Evolutionary conservation across 2,797 vertebrate genomes (phyloP), one percentile per base, ranked within the genome.

Genomic region (Sebastiscus albofasciatus): DNA sequence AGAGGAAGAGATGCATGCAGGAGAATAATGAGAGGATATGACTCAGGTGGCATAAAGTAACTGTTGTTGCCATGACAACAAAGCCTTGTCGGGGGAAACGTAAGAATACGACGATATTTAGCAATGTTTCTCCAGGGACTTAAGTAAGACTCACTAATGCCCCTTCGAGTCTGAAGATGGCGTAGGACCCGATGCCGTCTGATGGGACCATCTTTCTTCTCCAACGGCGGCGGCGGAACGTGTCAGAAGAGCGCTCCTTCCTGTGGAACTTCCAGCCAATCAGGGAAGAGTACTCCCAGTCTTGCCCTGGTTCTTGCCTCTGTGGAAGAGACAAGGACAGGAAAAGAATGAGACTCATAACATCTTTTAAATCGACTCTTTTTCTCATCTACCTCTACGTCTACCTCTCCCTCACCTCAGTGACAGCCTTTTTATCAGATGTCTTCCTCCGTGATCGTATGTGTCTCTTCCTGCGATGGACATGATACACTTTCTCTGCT

Each of bases 181-280:
- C 99, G 3, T 97, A 97, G 12, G 97, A 91, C 27, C 98, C 98
- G 0, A 97, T 95, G 52, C 90, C 87, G 72, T 97, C 96, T 0
- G 97, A 96, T 2, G 98, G 97, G 79, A 96, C 95, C 98, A 99
- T 99, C 94, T 97, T 98, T 72, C 97, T 96, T 82, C 98, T 97
- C 98, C 98, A 99, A 42, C 98, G 96, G 20, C 98, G 96, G 4
- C 99, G 97, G 5, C 99, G 97, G 77, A 98, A 97, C 0, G 96
- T 97, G 69, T 99, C 99, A 0, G 98, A 97, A 60, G 96, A 96
- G 12, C 97, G 96, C 64, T 97, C 96, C 75, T 97, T 97, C 90
- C 96, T 95, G 93, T 99, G 99, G 90, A 99, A 99, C 75, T 98
- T 99, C 98, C 98, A 99, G 83, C 98, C 98, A 93, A 99, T 97